Evolutionary conservation across 1,140 invertebrate genomes (phyloP), one percentile per base, ranked within the genome.

Genomic region (Drosophila bifasciata): DNA sequence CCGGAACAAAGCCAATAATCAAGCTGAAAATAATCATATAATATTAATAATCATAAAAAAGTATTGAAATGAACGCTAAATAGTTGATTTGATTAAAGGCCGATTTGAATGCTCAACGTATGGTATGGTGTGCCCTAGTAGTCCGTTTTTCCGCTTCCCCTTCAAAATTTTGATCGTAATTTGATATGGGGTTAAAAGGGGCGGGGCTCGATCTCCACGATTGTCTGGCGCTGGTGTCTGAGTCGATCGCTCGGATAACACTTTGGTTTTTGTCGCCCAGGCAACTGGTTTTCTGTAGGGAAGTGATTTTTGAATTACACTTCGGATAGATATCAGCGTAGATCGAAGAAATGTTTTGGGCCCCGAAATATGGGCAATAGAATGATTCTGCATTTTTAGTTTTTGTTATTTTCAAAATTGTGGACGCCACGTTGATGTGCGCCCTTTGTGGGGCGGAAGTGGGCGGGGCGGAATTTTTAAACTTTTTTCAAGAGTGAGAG

Each of bases 1-100:
- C 15, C 48, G n/a, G 59, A 88, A 86, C 81, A 86, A 86, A 88
- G 78, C 83, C n/a, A 78, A 83, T 86, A 86, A 88, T 86, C 83
- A 86, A 88, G 32, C 70, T 53, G 78, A 74, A 73, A 75, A 88
- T 70, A 81, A 81, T 60, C 81, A 88, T 63, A 88, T 76, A 68
- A 89, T 88, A 86, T 84, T 86, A 88, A 86, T 88, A 86, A 86
- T 86, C 83, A 86, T 88, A 86, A 86, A 86, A n/a, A 88, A 63
- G 69, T 88, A 86, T 88, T 88, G 78, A 83, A 88, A 88, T 79
- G 78, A 79, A 59, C 72, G 62, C 73, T 85, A 85, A 85, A 79
- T 86, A 86, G 83, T 76, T 88, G 78, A 66, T 86, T 86, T 88
- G 83, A 86, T 88, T 88, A 88, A 83, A 88, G 75, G 62, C 57